Percentiles rank a stretch among this genome's conserved stretches.
Evolutionary conservation across 2,888 invertebrate genomes (phyloP).

Genomic region (Lomographa bimaculata): DNA sequence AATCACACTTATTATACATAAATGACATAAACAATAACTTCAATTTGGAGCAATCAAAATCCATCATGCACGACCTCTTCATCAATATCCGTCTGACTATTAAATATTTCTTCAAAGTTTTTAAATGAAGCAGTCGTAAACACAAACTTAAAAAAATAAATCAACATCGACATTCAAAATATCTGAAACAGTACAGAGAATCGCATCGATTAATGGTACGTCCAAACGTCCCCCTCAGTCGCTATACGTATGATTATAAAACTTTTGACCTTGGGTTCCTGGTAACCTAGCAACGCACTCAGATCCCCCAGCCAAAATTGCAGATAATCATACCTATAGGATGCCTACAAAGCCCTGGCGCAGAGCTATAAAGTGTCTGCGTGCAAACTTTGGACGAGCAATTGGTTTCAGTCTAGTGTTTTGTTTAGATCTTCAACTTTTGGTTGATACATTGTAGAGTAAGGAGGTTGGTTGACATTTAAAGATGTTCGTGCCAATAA

Average conservation of each 20-base stretch:
- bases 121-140: conserved; percentile 12
- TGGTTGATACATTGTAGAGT: neutral
- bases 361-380: conserved; percentile 54
- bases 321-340: conserved; percentile 75
- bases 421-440: conserved; percentile 8
- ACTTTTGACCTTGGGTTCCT: conserved; percentile 77
- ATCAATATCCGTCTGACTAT: conserved; percentile 17
- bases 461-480: too few species aligned
- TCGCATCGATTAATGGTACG: conserved; percentile 49
- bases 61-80: conserved; percentile 1
- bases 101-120: conserved; percentile 13
- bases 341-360: conserved; percentile 54
- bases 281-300: conserved; percentile 78
- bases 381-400: conserved; percentile 19
- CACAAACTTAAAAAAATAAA: conserved; percentile 21
- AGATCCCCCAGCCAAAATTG: conserved; percentile 75
- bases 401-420: conserved; percentile 24
- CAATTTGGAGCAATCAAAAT: conserved; percentile 6
- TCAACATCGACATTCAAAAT: conserved; percentile 29
- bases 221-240: conserved; percentile 52
- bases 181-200: conserved; percentile 39
- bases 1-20: too few species aligned
- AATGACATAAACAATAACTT: too few species aligned
- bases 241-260: conserved; percentile 62
- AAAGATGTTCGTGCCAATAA: too few species aligned